A percentile compares a stretch with the other conserved stretches of the same genome.
phyloP scores from a whole-genome alignment of 2,113 vertebrate genomes.

The Ictalurus furcatus region DNA sequence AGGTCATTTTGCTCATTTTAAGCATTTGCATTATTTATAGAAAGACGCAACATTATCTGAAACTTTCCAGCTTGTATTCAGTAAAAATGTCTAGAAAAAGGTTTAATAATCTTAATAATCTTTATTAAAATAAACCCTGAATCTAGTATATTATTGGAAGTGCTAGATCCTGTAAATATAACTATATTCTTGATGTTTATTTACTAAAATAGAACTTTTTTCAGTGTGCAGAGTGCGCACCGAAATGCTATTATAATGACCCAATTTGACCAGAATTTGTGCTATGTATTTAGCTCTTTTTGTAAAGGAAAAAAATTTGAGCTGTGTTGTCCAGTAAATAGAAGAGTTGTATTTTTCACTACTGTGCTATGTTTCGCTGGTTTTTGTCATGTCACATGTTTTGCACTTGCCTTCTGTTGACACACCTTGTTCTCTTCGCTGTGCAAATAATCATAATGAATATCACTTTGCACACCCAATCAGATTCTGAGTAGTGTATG shows the following conservation, averaged over 20 bases:
- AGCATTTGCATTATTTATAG: background rate
- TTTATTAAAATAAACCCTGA: background rate
- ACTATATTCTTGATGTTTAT: background rate
- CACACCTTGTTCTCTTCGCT: background rate
- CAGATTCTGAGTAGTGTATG: background rate
- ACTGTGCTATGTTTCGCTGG: background rate
- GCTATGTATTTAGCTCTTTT: background rate
- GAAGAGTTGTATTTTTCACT: background rate
- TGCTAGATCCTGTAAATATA: background rate
- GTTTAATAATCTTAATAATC: background rate
- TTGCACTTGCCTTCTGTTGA: constrained; percentile 6
- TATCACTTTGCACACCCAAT: background rate
- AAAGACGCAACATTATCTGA: background rate
- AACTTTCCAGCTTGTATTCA: background rate
- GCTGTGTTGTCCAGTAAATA: background rate
- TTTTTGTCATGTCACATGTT: background rate
- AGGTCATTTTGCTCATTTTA: no score
- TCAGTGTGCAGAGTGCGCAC: background rate
- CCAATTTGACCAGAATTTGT: background rate
- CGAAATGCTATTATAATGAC: background rate
- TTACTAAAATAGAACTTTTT: background rate
- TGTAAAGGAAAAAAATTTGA: no score
- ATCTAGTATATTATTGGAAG: background rate
- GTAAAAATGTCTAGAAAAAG: background rate
- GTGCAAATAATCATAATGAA: constrained; percentile 7